Base-by-base conservation (phyloP, 2,113 vertebrate genomes). In the Erpornis zantholeuca region DNA sequence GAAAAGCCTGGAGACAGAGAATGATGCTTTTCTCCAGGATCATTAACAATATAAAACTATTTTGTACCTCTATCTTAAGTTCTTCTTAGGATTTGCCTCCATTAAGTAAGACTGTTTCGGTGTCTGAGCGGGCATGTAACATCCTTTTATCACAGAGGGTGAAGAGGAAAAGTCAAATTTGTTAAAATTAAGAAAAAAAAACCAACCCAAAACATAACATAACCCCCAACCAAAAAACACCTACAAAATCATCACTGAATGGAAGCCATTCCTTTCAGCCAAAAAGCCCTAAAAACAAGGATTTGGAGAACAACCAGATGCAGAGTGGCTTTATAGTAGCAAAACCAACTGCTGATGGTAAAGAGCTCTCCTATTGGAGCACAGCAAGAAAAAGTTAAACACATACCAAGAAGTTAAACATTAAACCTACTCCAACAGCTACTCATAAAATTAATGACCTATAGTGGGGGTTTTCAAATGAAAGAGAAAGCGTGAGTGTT, bases 351-450 rank as follows among this genome's bases (percentile, higher is more conserved):
- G 15, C 42, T 28, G 4, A 10, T 20, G 50, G 42, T 31, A 8
- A 47, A 27, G 27, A 21, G 53, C 6, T 87, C 61, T 54, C 29
- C 25, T 81, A 50, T 4, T 22, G 29, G 22, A 70, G 35, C n/a
- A 27, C 54, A 53, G 40, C 5, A 59, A 82, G 38, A 24, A 25
- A 33, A 72, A 92, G 63, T 81, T 92, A 84, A 89, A 52, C 64
- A 44, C 64, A 84, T 22, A 66, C 84, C 44, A 76, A 12, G 85
- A 79, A 27, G 95, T 95, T 96, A 94, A 97, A 83, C 40, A 81
- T 96, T 95, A 95, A 97, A 69, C 83, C 61, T 49, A 65, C 35
- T 40, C 42, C 72, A 85, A 88, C 4, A 4, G 44, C 20, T 78
- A 38, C 86, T 38, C 24, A 0, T 66, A 13, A 71, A 80, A 31